A percentile compares a stretch with the other conserved stretches of the same genome.
Evolutionary conservation across 2,888 invertebrate species (phyloP).

Genomic region (Antheraea assamensis): DNA sequence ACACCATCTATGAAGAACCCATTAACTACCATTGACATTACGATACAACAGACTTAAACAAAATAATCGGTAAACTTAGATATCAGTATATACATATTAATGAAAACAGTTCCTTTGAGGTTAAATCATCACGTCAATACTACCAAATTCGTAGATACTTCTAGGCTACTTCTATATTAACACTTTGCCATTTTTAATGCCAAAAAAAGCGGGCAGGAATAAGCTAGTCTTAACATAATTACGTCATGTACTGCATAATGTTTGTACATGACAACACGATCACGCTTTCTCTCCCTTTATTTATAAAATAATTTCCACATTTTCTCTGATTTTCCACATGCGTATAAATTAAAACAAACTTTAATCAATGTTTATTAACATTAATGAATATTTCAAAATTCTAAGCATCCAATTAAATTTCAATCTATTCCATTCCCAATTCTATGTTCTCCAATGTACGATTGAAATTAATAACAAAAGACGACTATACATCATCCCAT

Average conservation of each 20-base stretch:
- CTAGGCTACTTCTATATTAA: no score
- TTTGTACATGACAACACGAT: neutral
- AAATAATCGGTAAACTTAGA: no score
- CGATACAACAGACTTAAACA: no score
- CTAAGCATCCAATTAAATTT: neutral
- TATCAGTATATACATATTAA: no score
- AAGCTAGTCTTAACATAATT: neutral
- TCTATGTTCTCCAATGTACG: neutral
- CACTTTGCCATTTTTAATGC: no score
- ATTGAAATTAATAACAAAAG: conserved; percentile 13
- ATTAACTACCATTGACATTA: no score
- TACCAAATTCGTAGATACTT: no score
- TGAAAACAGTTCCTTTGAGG: no score
- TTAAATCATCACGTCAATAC: no score
- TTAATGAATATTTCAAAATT: neutral
- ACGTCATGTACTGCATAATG: neutral
- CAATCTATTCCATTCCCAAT: neutral
- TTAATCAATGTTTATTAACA: conserved; percentile 2
- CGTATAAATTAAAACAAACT: conserved; percentile 10
- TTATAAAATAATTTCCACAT: conserved; percentile 13
- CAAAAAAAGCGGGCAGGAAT: no score
- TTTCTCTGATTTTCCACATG: conserved; percentile 14
- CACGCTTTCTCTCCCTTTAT: neutral
- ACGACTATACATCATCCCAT: conserved; percentile 6
- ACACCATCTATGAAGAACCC: neutral